phyloP scores from a whole-genome alignment of 2,113 vertebrate genomes.

The Okapia johnstoni region DNA sequence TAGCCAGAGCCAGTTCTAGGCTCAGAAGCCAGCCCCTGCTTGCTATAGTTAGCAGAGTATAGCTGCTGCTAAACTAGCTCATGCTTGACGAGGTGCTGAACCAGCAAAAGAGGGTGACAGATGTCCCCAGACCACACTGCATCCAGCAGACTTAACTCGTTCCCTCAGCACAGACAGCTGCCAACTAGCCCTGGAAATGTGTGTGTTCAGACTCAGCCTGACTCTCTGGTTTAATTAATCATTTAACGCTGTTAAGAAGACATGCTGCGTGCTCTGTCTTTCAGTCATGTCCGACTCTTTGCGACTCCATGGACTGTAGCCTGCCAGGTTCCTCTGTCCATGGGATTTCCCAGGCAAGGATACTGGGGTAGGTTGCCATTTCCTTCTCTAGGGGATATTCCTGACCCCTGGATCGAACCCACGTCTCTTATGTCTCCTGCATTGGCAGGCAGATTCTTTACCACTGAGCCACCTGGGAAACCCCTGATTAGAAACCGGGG shows the following conservation, averaged over 20 bases:
- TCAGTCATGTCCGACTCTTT: neutral
- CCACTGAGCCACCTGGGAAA: neutral
- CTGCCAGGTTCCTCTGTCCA: neutral
- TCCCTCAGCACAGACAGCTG: neutral
- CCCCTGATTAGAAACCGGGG: neutral
- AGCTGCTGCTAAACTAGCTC: neutral
- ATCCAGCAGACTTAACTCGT: fast-evolving
- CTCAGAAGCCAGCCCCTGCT: neutral
- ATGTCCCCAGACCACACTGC: neutral
- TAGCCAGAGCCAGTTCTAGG: neutral
- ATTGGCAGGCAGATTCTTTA: neutral
- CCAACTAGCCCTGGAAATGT: neutral
- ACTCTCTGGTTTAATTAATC: slow-evolving; percentile 52
- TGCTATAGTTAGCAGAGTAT: neutral
- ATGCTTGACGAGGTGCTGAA: neutral
- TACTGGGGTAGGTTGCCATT: neutral
- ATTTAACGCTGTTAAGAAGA: neutral
- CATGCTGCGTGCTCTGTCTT: neutral
- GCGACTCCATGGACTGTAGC: neutral
- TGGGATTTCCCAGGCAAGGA: neutral
- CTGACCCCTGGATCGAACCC: neutral
- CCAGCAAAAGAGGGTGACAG: neutral
- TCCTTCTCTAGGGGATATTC: neutral
- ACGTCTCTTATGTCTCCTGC: neutral
- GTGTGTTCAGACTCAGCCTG: neutral